phyloP scores from a whole-genome alignment of 1,140 invertebrate genomes.

The Platyscapa corneri region DNA sequence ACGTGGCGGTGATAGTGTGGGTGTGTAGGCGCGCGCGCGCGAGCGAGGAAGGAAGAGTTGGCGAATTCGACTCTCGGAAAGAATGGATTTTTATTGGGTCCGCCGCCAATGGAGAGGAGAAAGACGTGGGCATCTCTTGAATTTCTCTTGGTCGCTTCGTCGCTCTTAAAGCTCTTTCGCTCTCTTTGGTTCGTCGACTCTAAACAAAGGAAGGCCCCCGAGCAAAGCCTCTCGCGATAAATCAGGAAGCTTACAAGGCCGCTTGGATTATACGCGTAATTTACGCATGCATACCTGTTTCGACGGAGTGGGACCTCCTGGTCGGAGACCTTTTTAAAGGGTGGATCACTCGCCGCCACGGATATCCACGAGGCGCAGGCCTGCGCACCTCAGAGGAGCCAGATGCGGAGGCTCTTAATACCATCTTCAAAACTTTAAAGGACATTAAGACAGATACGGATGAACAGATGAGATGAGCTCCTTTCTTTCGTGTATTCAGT shows the following conservation, averaged over 20 bases:
- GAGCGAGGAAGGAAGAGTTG: background rate
- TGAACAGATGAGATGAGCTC: background rate
- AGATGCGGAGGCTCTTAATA: background rate
- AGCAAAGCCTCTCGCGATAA: background rate
- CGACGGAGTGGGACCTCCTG: background rate
- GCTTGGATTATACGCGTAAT: background rate
- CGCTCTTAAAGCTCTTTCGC: background rate
- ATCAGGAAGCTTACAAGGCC: slow-evolving; percentile 6
- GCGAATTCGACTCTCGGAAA: background rate
- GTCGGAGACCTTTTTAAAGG: background rate
- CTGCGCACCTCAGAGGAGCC: background rate
- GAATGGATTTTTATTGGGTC: background rate
- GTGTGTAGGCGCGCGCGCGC: too few species aligned
- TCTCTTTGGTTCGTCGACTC: background rate
- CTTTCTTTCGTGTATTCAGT: background rate
- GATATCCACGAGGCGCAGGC: background rate
- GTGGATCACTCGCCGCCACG: background rate
- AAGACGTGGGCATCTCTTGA: background rate
- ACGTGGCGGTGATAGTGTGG: too few species aligned
- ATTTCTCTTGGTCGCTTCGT: background rate
- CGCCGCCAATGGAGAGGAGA: background rate
- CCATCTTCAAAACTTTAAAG: background rate
- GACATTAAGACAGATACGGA: background rate
- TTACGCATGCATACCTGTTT: slow-evolving; percentile 4
- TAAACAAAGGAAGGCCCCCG: background rate